phyloP scores from a whole-genome alignment of 2,113 vertebrate species.

The Corythaixoides concolor region DNA sequence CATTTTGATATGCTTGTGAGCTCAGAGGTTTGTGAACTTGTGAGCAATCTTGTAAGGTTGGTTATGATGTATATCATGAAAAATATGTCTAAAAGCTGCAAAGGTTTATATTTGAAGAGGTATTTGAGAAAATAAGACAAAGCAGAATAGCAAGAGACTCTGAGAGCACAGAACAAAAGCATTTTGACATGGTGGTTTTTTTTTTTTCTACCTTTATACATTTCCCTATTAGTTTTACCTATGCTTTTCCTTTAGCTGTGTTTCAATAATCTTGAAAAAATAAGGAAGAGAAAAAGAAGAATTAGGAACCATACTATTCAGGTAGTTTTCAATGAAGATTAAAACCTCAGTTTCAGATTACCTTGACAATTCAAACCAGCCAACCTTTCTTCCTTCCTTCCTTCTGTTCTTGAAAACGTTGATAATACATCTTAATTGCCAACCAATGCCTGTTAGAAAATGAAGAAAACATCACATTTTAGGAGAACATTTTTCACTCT shows the following conservation, averaged over 20 bases:
- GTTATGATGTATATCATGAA: not conserved
- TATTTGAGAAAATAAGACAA: not conserved
- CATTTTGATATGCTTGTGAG: not conserved
- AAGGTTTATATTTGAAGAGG: not conserved
- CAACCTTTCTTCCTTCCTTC: not conserved
- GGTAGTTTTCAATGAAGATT: not conserved
- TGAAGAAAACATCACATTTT: not conserved
- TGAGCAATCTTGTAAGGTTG: not conserved
- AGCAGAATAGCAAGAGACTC: not conserved
- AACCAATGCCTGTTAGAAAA: not conserved
- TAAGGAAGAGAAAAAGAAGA: not conserved
- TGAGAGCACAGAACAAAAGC: not conserved
- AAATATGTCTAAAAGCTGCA: not conserved
- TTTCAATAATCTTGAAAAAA: conserved; percentile 6
- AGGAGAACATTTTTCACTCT: not conserved
- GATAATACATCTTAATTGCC: not conserved
- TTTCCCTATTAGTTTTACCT: conserved; percentile 5
- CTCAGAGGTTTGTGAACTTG: not conserved
- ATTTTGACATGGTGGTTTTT: not conserved
- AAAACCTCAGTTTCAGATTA: not conserved
- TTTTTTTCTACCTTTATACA: not conserved
- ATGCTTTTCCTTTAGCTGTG: not conserved
- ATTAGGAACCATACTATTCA: not conserved
- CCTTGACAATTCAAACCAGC: not conserved
- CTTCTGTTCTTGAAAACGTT: not conserved